These are phyloP conservation scores for Synergus laeviventris DNA, from an alignment of 2,888 invertebrate species.

Conservation along the genomic window DNA sequence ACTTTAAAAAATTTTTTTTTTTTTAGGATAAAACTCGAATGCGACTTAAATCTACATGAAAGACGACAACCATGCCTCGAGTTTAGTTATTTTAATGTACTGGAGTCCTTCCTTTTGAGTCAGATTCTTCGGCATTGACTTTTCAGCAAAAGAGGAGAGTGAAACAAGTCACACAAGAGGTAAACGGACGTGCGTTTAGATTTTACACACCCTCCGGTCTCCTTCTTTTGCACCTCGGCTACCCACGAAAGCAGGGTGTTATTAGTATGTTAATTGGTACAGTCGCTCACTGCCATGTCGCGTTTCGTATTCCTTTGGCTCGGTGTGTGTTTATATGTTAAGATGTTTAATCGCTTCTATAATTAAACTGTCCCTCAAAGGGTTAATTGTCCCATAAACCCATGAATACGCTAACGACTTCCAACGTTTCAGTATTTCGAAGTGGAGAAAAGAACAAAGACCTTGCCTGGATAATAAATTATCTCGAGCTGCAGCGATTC, in stretches of 20 bases:
- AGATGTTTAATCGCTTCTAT: conserved; percentile 76
- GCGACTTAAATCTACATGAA: not conserved
- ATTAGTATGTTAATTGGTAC: conserved; percentile 75
- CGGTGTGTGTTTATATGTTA: conserved; percentile 73
- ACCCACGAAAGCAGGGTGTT: conserved; percentile 67
- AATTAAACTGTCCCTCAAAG: conserved; percentile 76
- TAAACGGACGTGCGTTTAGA: conserved; percentile 44
- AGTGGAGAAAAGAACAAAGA: conserved; percentile 52
- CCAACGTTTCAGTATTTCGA: conserved; percentile 53
- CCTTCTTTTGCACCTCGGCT: conserved; percentile 46
- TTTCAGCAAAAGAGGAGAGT: conserved; percentile 41
- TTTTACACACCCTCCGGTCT: conserved; percentile 47
- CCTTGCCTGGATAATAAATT: conserved; percentile 6
- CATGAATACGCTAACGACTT: conserved; percentile 75
- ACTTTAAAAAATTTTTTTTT: not conserved
- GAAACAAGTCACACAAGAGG: conserved; percentile 34
- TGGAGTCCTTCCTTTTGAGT: conserved; percentile 27
- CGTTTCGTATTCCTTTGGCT: conserved; percentile 61
- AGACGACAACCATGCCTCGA: not conserved
- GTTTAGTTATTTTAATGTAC: conserved; percentile 44
- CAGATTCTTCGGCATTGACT: conserved; percentile 22
- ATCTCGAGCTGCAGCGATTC: conserved; percentile 9
- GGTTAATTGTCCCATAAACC: conserved; percentile 75
- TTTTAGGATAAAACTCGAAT: not conserved
- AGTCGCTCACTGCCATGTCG: conserved; percentile 66